A percentile compares a stretch with the other conserved stretches of the same genome.
These are phyloP conservation scores for Drosophila parvula DNA, from an alignment of 1,140 invertebrate genomes.

Conservation along the genomic window DNA sequence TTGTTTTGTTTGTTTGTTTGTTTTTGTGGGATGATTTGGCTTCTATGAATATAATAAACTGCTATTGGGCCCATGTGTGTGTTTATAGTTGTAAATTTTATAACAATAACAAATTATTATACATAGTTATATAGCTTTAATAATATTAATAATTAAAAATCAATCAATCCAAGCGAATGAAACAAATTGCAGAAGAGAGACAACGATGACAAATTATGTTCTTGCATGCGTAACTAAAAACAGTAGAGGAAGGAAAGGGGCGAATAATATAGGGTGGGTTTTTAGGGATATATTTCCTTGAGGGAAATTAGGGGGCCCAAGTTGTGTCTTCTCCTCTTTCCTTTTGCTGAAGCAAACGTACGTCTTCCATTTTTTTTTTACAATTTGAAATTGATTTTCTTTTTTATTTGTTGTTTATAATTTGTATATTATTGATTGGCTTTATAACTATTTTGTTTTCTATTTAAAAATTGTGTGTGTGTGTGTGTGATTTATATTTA, in stretches of 20 bases:
- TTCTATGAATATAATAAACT: slow-evolving; percentile 62
- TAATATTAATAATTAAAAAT: slow-evolving; percentile 71
- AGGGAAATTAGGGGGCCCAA: slow-evolving; percentile 6
- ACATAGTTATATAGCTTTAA: slow-evolving; percentile 71
- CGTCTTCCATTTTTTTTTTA: slow-evolving; percentile 46
- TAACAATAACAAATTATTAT: slow-evolving; percentile 80
- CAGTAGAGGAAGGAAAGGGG: neutral
- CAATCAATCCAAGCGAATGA: slow-evolving; percentile 55
- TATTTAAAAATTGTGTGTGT: slow-evolving; percentile 69
- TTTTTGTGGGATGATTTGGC: slow-evolving; percentile 63
- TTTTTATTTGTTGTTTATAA: slow-evolving; percentile 33
- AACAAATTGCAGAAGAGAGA: slow-evolving; percentile 43
- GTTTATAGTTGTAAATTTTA: slow-evolving; percentile 66
- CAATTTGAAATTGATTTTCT: slow-evolving; percentile 67
- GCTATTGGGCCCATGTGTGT: slow-evolving; percentile 60
- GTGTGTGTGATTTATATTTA: slow-evolving; percentile 30
- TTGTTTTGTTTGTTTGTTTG: slow-evolving; percentile 16
- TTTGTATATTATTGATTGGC: slow-evolving; percentile 50
- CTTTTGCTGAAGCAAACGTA: slow-evolving; percentile 22
- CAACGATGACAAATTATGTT: slow-evolving; percentile 26
- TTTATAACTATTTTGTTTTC: slow-evolving; percentile 67
- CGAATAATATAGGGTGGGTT: neutral
- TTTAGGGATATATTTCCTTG: neutral
- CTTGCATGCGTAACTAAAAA: slow-evolving; percentile 36
- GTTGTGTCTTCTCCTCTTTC: slow-evolving; percentile 4